Conservation (phyloP, 2,797 vertebrate species). For the Cephalopachus bancanus region DNA sequence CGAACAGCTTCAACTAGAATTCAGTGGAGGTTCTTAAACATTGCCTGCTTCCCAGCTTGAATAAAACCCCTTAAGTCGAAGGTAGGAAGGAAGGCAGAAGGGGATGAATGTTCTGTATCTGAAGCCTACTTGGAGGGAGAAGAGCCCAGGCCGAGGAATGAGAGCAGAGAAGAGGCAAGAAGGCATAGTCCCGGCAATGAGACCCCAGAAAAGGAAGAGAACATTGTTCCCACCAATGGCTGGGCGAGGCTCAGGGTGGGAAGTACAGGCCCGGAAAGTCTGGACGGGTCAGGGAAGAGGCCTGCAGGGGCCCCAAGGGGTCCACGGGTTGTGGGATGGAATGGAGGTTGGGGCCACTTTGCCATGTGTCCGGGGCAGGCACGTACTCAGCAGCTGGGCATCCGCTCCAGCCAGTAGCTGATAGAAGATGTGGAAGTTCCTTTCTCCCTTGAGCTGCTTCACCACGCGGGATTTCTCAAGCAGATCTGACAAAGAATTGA, state of each 20-base stretch:
- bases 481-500: slow-evolving; percentile 84
- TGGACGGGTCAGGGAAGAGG: not conserved
- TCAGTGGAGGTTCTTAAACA: not conserved
- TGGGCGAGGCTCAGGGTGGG: not conserved
- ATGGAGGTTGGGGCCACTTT: not conserved
- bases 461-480: slow-evolving; percentile 92
- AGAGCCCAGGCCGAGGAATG: not conserved
- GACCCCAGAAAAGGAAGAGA: not conserved
- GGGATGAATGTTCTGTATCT: not conserved
- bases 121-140: not conserved
- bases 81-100: not conserved
- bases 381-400: slow-evolving; percentile 87
- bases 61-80: not conserved
- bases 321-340: not conserved
- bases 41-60: not conserved
- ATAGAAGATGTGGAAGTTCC: slow-evolving; percentile 93
- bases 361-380: not conserved
- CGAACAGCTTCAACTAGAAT: not conserved
- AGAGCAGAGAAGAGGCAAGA: not conserved
- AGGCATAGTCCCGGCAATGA: not conserved
- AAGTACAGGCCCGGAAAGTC: not conserved
- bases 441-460: slow-evolving; percentile 89
- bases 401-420: slow-evolving; percentile 90
- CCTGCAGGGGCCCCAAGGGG: not conserved
- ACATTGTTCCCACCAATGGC: not conserved